Conservation (phyloP, 2,888 invertebrate species). For the Eupsilia transversa region DNA sequence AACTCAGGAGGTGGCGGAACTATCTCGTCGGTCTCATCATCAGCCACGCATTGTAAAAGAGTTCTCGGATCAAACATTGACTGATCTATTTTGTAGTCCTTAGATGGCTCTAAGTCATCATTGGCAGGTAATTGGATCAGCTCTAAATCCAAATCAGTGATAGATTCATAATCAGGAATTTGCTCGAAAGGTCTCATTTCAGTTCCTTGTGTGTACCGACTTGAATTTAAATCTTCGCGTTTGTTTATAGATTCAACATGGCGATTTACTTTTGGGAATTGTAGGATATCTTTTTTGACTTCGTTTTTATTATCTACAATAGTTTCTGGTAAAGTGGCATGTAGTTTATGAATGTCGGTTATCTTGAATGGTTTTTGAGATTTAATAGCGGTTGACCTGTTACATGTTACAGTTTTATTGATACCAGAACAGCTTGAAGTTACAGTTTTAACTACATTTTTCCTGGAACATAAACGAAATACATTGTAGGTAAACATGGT, state of each 20-base stretch:
- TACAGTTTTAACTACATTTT: slow-evolving; percentile 43
- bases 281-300: slow-evolving; percentile 1
- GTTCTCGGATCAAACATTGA: slow-evolving; percentile 84
- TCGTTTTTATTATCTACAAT: slow-evolving; percentile 57
- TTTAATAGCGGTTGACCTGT: slow-evolving; percentile 57
- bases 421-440: slow-evolving; percentile 21
- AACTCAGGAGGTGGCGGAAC: slow-evolving; percentile 83
- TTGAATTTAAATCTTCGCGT: slow-evolving; percentile 7
- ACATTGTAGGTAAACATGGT: background rate
- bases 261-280: background rate
- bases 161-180: slow-evolving; percentile 19
- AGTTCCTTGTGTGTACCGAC: background rate
- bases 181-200: background rate
- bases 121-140: slow-evolving; percentile 33
- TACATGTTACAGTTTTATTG: slow-evolving; percentile 33
- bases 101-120: slow-evolving; percentile 39
- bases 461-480: slow-evolving; percentile 61
- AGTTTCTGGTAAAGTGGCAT: slow-evolving; percentile 69
- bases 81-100: slow-evolving; percentile 73
- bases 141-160: slow-evolving; percentile 45
- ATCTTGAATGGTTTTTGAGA: slow-evolving; percentile 80
- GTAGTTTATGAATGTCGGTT: slow-evolving; percentile 76
- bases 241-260: slow-evolving; percentile 13
- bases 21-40: slow-evolving; percentile 68
- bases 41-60: slow-evolving; percentile 76